Percentiles rank a stretch among this genome's conserved stretches.
These are phyloP conservation scores for Hypsopygia costalis DNA, from an alignment of 2,888 invertebrate species.

Conservation along the genomic window DNA sequence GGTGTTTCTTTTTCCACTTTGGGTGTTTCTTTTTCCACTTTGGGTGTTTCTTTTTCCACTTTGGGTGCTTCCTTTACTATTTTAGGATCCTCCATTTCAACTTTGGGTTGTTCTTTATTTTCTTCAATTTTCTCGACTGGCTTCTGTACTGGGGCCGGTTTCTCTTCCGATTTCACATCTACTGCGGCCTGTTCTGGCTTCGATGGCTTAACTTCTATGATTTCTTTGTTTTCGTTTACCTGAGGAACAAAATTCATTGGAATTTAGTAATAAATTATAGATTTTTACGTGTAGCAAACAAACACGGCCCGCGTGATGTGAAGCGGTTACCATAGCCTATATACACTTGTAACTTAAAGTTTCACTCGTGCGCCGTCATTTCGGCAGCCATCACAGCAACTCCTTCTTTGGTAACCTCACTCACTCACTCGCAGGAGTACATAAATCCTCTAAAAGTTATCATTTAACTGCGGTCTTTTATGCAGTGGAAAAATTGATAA, in stretches of 20 bases:
- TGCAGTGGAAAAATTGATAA: too few species aligned
- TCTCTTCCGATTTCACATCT: conserved; percentile 15
- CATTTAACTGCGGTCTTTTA: too few species aligned
- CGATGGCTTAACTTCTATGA: conserved; percentile 43
- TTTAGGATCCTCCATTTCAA: conserved; percentile 25
- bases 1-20: conserved; percentile 34
- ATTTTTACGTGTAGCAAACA: too few species aligned
- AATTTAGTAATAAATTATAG: too few species aligned
- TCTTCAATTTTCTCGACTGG: conserved; percentile 16
- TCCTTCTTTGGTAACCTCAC: too few species aligned
- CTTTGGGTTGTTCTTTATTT: conserved; percentile 22
- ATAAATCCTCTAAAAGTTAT: too few species aligned
- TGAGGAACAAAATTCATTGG: conserved; percentile 28
- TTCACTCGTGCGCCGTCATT: too few species aligned
- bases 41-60: conserved; percentile 26
- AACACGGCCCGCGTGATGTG: too few species aligned
- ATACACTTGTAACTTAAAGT: too few species aligned
- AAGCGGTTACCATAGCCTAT: too few species aligned
- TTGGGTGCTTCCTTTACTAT: conserved; percentile 26
- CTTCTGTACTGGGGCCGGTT: conserved; percentile 18
- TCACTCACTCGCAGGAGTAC: too few species aligned
- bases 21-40: conserved; percentile 22
- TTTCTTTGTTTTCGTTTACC: conserved; percentile 58
- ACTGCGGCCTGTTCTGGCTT: conserved; percentile 33
- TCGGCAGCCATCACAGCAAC: too few species aligned